phyloP scores from a whole-genome alignment of 2,797 vertebrate genomes.

The Tapera naevia region DNA sequence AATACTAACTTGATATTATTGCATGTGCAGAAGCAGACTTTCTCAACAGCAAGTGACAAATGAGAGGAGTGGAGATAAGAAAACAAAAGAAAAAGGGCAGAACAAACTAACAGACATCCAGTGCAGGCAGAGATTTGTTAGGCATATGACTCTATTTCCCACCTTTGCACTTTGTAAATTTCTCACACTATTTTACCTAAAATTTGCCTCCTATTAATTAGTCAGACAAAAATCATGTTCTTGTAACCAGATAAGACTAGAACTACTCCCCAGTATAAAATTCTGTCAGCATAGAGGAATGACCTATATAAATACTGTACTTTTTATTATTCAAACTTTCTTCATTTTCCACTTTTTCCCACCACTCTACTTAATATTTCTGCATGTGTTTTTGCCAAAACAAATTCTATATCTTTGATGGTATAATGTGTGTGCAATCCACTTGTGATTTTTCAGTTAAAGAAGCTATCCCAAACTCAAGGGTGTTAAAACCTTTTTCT shows the following conservation, averaged over 20 bases:
- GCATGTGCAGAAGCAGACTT: not conserved
- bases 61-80: not conserved
- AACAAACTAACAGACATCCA: not conserved
- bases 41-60: not conserved
- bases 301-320: constrained; percentile 54
- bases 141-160: not conserved
- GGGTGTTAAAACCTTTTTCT: constrained; percentile 58
- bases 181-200: not conserved
- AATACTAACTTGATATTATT: not conserved
- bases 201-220: not conserved
- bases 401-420: constrained; percentile 58
- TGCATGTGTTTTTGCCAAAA: constrained; percentile 39
- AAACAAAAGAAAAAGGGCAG: not conserved
- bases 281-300: constrained; percentile 51
- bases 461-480: constrained; percentile 61
- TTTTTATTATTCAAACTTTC: constrained; percentile 59
- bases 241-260: not conserved
- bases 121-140: not conserved
- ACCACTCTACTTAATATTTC: constrained; percentile 43
- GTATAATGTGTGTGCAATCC: constrained; percentile 45
- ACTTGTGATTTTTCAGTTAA: constrained; percentile 61
- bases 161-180: not conserved
- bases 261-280: constrained; percentile 1
- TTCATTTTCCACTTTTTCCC: constrained; percentile 21
- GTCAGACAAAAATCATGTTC: not conserved